Base-by-base conservation (phyloP, 2,113 vertebrate species). In the Toxotes jaculatrix region DNA sequence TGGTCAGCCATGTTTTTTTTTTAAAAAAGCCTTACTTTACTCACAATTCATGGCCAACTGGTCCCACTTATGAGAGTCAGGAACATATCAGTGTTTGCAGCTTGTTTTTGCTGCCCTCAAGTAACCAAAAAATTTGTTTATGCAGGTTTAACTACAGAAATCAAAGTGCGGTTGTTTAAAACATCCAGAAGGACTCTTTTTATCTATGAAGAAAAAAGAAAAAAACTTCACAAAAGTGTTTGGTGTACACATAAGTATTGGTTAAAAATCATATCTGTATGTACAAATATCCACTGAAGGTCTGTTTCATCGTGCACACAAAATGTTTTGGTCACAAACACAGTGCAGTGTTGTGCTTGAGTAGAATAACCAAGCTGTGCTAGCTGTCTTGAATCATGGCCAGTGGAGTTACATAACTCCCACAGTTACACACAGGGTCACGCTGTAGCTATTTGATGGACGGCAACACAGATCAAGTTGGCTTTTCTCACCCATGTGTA, bases 391-490 rank as follows among this genome's bases (percentile, higher is more conserved):
- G 63, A 68, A 77, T 31, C 11, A 0, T 0, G 60, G 53, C 85
- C 14, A 80, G 51, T 4, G 27, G 59, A 63, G 72, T 90, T 89
- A 80, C 59, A 66, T 81, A 89, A 90, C 79, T 27, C 68, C 59
- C 77, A 77, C 6, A 87, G 56, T 64, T 70, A 67, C 65, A 61
- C 56, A 69, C 77, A n/a, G 53, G 60, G 83, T 89, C 88, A 86
- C 1, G 11, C 74, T 69, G 85, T 8, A 63, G 84, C 78, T 64
- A n/a, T 59, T 76, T 93, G 90, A 90, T 42, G 63, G 91, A 90
- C 91, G 87, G 87, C 75, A 81, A 84, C 89, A 5, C 27, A 57
- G 66, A 56, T 57, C 23, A 36, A 51, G 63, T 36, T 74, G 42
- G 82, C 63, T 57, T 77, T 69, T 86, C 84, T 88, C 87, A 63